phyloP scores from a whole-genome alignment of 2,888 invertebrate genomes.

The Calephelis perditalis region DNA sequence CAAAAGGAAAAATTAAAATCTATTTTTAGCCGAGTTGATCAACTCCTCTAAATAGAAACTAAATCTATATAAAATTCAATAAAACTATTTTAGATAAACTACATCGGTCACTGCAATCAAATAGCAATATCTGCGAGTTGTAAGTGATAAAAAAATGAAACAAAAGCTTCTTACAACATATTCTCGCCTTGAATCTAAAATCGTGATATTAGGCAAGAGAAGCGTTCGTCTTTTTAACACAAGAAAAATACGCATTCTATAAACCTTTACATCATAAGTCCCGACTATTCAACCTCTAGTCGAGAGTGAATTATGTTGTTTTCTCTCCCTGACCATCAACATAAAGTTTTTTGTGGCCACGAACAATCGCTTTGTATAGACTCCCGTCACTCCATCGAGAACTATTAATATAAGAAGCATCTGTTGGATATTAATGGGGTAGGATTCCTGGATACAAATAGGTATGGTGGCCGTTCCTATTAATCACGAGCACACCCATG shows the following conservation, averaged over 20 bases:
- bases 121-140: too few species aligned
- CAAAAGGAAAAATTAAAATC: too few species aligned
- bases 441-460: constrained; percentile 49
- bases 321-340: constrained; percentile 40
- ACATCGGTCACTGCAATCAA: too few species aligned
- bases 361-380: constrained; percentile 32
- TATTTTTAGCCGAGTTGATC: too few species aligned
- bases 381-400: constrained; percentile 33
- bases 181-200: background rate
- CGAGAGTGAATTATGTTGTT: constrained; percentile 39
- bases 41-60: too few species aligned
- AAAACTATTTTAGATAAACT: too few species aligned
- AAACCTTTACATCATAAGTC: background rate
- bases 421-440: constrained; percentile 66
- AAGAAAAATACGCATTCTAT: background rate
- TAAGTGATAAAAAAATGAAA: too few species aligned
- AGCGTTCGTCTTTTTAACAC: background rate
- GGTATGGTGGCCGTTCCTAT: constrained; percentile 43
- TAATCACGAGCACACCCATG: constrained; percentile 46
- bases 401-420: constrained; percentile 48
- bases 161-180: background rate
- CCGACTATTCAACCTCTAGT: constrained; percentile 23
- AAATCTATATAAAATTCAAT: too few species aligned
- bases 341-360: constrained; percentile 41
- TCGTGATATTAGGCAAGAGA: background rate